Evolutionary conservation across 1,140 invertebrate genomes (phyloP).

Genomic region (Diachasmimorpha longicaudata): DNA sequence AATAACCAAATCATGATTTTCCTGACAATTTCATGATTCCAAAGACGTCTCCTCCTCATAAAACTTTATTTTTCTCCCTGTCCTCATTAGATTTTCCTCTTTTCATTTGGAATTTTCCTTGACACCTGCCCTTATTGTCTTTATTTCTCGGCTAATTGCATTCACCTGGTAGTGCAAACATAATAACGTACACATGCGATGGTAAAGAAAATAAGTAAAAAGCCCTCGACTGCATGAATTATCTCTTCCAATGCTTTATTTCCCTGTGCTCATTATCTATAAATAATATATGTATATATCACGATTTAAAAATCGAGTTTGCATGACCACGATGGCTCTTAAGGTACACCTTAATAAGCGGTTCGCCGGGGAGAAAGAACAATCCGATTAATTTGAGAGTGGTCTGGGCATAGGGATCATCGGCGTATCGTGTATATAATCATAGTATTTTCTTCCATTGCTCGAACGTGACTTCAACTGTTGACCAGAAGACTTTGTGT

Average conservation of each 20-base stretch:
- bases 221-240: not conserved
- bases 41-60: too few species aligned
- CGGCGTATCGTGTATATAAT: constrained; percentile 29
- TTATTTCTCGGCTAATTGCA: too few species aligned
- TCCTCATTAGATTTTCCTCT: too few species aligned
- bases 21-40: too few species aligned
- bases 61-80: too few species aligned
- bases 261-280: not conserved
- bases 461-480: constrained; percentile 28
- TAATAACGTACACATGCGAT: not conserved
- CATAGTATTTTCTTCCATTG: constrained; percentile 34
- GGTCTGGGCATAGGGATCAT: constrained; percentile 26
- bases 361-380: constrained; percentile 26
- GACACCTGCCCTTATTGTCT: too few species aligned
- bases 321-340: constrained; percentile 15
- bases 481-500: not conserved
- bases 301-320: constrained; percentile 21
- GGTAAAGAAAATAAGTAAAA: not conserved
- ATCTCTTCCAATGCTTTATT: not conserved
- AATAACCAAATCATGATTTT: too few species aligned
- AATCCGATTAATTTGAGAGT: constrained; percentile 33
- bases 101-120: too few species aligned
- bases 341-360: constrained; percentile 25
- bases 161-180: not conserved
- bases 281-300: constrained; percentile 19